Conservation (phyloP, 2,113 vertebrate genomes). For the human region GRCh38 chr5:29015501-29016000, state of each 20-base stretch:
- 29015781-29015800: constrained; percentile 28
- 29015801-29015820: constrained; percentile 59
- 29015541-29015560: neutral
- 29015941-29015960: neutral
- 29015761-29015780: constrained; percentile 43
- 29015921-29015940: neutral
- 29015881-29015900: constrained; percentile 41
- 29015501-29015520: neutral
- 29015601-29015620: constrained; percentile 3
- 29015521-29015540: neutral
- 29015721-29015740: constrained; percentile 49
- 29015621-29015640: constrained; percentile 25
- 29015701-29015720: constrained; percentile 65
- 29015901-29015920: neutral
- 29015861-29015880: constrained; percentile 25
- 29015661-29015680: constrained; percentile 61
- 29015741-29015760: constrained; percentile 31
- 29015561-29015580: neutral
- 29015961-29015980: neutral
- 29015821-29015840: constrained; percentile 48
- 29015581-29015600: neutral
- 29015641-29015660: constrained; percentile 58
- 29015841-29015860: constrained; percentile 62
- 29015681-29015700: constrained; percentile 72
- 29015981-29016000: neutral